Percentiles rank a stretch among this genome's conserved stretches.
phyloP scores from a whole-genome alignment of 2,797 vertebrate genomes.

The Phoeniculus purpureus region DNA sequence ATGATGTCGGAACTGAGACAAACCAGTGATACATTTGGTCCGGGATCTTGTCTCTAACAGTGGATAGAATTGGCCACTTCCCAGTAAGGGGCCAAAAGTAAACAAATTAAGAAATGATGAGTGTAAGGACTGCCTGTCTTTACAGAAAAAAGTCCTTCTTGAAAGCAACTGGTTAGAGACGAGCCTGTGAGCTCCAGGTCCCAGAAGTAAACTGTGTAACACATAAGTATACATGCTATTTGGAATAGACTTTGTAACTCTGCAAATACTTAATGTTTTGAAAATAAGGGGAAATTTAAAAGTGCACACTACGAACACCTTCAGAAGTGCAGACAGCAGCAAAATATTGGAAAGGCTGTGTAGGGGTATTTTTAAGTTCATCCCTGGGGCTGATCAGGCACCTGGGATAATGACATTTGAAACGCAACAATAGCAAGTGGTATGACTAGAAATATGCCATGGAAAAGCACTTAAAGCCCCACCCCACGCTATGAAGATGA shows the following conservation, averaged over 20 bases:
- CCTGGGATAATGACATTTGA: conserved; percentile 2
- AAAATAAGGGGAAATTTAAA: not conserved
- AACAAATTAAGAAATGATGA: not conserved
- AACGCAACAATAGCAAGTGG: not conserved
- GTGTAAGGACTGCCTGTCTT: not conserved
- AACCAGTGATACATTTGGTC: not conserved
- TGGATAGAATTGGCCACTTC: not conserved
- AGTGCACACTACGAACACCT: not conserved
- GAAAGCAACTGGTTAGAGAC: not conserved
- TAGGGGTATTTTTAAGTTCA: not conserved
- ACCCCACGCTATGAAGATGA: not conserved
- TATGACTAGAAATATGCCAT: conserved; percentile 9
- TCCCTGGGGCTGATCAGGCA: not conserved
- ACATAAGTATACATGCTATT: not conserved
- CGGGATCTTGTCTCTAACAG: not conserved
- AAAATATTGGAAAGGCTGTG: not conserved
- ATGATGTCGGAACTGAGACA: not conserved
- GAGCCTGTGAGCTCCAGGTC: not conserved
- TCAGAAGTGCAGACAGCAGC: not conserved
- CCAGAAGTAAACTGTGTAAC: not conserved
- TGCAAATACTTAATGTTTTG: not conserved
- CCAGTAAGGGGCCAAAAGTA: not conserved
- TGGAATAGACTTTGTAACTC: not conserved
- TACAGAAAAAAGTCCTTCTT: not conserved
- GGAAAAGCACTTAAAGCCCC: conserved; percentile 8